Base-by-base conservation (phyloP, 1,140 invertebrate species). In the Ips typographus region DNA sequence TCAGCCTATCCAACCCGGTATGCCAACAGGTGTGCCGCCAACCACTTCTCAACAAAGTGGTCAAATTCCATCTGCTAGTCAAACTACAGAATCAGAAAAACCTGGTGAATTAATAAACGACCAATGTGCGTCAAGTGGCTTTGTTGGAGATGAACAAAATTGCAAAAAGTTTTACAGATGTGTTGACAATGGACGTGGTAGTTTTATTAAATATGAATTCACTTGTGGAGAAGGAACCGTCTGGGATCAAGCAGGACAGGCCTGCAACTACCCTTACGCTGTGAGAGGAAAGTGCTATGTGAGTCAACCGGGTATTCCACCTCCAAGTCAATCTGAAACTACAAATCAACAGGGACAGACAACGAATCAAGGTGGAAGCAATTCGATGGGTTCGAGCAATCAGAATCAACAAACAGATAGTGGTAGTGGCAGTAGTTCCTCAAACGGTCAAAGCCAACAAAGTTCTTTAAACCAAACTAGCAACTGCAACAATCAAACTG, bases 161-260 rank as follows among this genome's bases (percentile, higher is more conserved):
- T 91, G 90, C 70, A 83, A 78, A 57, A 89, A 89, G 69, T 91
- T 91, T 74, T 89, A 90, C 70, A 83, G 88, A 77, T 91, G 90
- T 77, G 85, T 89, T 0, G 76, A 82, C 56, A 79, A 86, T 67
- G 84, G 84, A 0, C 74, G 82, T 41, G 83, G 81, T 36, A 80
- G 79, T 1, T 85, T 82, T 47, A 83, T 77, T 36, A 84, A 80
- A 69, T 85, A 87, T 72, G 83, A 87, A 44, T 91, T 88, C 74
- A 82, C 80, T 47, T 91, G 89, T 78, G 87, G 84, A 1, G 78
- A 80, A 8, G 88, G 87, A 55, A 90, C 89, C 4, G 85, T 89
- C 36, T 89, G 85, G 80, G 87, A 89, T 75, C 78, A 82, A 44
- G 74, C 82, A 4, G 77, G 80, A 44, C 75, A 82, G 64, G 80